A percentile compares a stretch with the other conserved stretches of the same genome.
phyloP scores from a whole-genome alignment of 2,113 vertebrate species.

The Gadus macrocephalus region DNA sequence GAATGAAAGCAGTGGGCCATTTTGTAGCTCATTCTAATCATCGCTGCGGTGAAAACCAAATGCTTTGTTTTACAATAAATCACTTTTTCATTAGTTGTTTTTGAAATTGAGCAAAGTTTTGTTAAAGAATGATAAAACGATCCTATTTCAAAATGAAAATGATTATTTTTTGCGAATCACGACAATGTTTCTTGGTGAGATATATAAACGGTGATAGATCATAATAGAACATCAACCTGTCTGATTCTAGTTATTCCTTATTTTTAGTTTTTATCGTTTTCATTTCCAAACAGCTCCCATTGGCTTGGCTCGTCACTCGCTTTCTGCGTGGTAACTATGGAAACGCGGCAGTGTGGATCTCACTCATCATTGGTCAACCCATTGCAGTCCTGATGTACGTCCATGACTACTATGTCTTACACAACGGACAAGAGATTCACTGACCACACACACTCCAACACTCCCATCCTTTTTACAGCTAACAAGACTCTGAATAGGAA shows the following conservation, averaged over 20 bases:
- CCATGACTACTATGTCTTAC: slow-evolving; percentile 88
- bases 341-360: slow-evolving; percentile 89
- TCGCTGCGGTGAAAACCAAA: too few species aligned
- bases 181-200: not conserved
- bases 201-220: not conserved
- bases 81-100: too few species aligned
- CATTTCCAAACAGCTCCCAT: slow-evolving; percentile 72
- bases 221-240: not conserved
- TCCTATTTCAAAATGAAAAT: not conserved
- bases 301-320: slow-evolving; percentile 82
- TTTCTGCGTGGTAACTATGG: slow-evolving; percentile 86
- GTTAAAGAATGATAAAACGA: too few species aligned
- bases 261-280: slow-evolving; percentile 3
- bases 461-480: not conserved
- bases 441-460: slow-evolving; percentile 20
- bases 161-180: not conserved
- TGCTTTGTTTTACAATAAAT: too few species aligned
- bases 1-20: too few species aligned
- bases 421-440: slow-evolving; percentile 62
- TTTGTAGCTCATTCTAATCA: too few species aligned
- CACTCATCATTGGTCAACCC: slow-evolving; percentile 89
- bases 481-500: not conserved
- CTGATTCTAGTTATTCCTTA: slow-evolving; percentile 3
- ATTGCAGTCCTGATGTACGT: slow-evolving; percentile 91
- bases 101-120: too few species aligned